Percentiles rank a stretch among this genome's conserved stretches.
phyloP scores from a whole-genome alignment of 92 coral and sea anemone species.

The Heliopora coerulea region DNA sequence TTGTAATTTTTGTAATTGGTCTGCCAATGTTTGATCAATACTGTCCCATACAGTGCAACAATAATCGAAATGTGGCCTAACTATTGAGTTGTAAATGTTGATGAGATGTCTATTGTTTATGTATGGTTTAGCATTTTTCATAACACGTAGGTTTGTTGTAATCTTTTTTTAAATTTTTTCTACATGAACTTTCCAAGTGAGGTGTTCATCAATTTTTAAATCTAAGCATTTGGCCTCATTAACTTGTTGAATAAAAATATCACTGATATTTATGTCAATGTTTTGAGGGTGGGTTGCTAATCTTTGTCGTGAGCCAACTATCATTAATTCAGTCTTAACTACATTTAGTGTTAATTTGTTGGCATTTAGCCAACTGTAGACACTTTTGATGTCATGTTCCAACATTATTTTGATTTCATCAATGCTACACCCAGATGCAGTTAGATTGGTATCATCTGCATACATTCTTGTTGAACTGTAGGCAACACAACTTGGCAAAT shows the following conservation, averaged over 20 bases:
- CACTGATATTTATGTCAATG: too few relatives aligned
- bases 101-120: too few relatives aligned
- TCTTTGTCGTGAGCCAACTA: too few relatives aligned
- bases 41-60: slow-evolving; percentile 50
- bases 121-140: slow-evolving; percentile 26
- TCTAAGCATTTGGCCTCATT: slow-evolving; percentile 42
- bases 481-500: neutral
- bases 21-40: slow-evolving; percentile 13
- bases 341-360: too few relatives aligned
- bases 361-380: too few relatives aligned
- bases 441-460: slow-evolving; percentile 30
- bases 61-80: slow-evolving; percentile 45
- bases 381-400: too few relatives aligned
- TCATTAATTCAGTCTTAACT: too few relatives aligned
- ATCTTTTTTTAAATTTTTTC: slow-evolving; percentile 24
- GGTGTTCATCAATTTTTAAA: slow-evolving; percentile 36
- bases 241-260: too few relatives aligned
- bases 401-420: too few relatives aligned
- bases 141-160: neutral
- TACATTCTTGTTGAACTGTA: neutral
- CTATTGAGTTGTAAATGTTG: slow-evolving; percentile 31
- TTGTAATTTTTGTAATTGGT: slow-evolving; percentile 47
- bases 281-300: too few relatives aligned
- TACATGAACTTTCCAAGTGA: slow-evolving; percentile 40
- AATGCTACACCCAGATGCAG: neutral